A percentile compares a stretch with the other conserved stretches of the same genome.
Evolutionary conservation across 2,797 vertebrate genomes (phyloP).

Genomic region (Pipistrellus pygmaeus): DNA sequence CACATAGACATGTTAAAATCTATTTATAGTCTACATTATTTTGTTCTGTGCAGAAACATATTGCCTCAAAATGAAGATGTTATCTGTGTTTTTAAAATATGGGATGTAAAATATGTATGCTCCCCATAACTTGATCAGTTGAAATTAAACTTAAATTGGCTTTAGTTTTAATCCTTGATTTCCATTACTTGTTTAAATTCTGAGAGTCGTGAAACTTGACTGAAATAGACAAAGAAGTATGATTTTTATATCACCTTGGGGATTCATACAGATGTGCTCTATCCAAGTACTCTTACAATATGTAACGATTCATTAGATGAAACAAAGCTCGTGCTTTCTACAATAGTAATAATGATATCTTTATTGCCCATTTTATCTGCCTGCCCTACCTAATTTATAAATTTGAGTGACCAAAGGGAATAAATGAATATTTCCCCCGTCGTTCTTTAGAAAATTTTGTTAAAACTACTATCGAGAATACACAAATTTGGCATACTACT

Average conservation of each 20-base stretch:
- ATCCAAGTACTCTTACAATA: not conserved
- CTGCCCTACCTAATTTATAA: slow-evolving; percentile 34
- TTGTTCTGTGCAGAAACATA: slow-evolving; percentile 65
- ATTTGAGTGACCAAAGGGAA: slow-evolving; percentile 62
- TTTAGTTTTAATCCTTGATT: slow-evolving; percentile 71
- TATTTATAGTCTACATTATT: slow-evolving; percentile 58
- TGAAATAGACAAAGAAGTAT: slow-evolving; percentile 24
- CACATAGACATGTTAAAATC: slow-evolving; percentile 12
- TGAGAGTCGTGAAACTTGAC: slow-evolving; percentile 43
- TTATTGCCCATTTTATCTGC: slow-evolving; percentile 4
- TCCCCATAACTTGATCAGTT: slow-evolving; percentile 41
- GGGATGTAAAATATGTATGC: slow-evolving; percentile 60
- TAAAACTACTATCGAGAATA: slow-evolving; percentile 54
- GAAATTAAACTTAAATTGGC: slow-evolving; percentile 56
- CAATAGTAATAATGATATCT: slow-evolving; percentile 25
- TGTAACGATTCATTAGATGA: not conserved
- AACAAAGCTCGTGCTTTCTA: slow-evolving; percentile 17
- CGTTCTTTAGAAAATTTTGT: slow-evolving; percentile 46
- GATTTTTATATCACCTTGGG: slow-evolving; percentile 2
- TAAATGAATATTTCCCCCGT: slow-evolving; percentile 3
- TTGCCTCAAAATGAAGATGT: slow-evolving; percentile 69
- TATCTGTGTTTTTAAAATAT: slow-evolving; percentile 53
- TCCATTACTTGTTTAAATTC: slow-evolving; percentile 61
- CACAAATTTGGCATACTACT: slow-evolving; percentile 50
- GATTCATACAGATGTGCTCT: slow-evolving; percentile 21